phyloP scores from a whole-genome alignment of 1,140 invertebrate genomes.

The Aphaenogaster rudis region DNA sequence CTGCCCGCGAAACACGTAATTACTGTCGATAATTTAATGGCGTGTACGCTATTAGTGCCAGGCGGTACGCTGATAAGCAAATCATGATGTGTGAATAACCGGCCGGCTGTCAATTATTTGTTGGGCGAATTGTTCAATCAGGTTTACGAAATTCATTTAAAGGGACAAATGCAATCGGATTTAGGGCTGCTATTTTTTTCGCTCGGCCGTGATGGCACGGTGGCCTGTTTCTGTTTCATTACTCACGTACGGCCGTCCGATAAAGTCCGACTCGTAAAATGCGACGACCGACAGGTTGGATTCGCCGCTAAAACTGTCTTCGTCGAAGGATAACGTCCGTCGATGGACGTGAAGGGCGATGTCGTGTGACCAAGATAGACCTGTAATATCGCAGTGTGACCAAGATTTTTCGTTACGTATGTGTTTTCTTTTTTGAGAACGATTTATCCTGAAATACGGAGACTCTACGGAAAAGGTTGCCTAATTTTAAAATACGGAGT shows the following conservation, averaged over 20 bases:
- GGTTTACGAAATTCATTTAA: constrained; percentile 31
- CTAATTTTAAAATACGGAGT: not conserved
- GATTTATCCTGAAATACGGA: not conserved
- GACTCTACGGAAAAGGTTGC: not conserved
- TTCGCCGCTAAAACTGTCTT: constrained; percentile 34
- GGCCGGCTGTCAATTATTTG: constrained; percentile 27
- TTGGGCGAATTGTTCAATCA: constrained; percentile 23
- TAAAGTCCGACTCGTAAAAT: constrained; percentile 47
- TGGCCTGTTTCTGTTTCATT: constrained; percentile 49
- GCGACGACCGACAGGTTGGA: not conserved
- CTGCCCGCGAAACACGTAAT: constrained; percentile 27
- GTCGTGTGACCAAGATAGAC: not conserved
- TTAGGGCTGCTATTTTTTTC: constrained; percentile 31
- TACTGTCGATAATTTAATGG: constrained; percentile 58
- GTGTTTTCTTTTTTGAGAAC: not conserved
- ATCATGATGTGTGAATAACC: constrained; percentile 47
- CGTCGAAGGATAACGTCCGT: not conserved
- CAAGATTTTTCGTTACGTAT: constrained; percentile 3
- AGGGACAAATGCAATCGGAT: not conserved
- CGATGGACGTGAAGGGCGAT: not conserved
- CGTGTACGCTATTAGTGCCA: constrained; percentile 26
- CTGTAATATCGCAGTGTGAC: not conserved
- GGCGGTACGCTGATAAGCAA: constrained; percentile 32
- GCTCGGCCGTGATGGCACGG: not conserved
- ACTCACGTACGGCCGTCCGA: constrained; percentile 46